phyloP scores from a whole-genome alignment of 2,113 vertebrate species.

The Mirza zaza region DNA sequence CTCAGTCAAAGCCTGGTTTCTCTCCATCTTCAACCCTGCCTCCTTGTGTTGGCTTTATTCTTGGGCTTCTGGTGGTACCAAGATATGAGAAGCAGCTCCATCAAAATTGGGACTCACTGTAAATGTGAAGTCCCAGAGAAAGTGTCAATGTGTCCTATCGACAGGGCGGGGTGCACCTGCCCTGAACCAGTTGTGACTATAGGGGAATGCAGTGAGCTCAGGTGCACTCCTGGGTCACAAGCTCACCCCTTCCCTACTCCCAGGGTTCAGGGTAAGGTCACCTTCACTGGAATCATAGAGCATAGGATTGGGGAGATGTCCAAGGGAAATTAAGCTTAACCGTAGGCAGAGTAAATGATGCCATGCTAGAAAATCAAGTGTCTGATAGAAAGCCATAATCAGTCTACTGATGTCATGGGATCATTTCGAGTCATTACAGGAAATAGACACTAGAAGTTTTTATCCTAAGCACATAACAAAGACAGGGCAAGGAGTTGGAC shows the following conservation, averaged over 20 bases:
- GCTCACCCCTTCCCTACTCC: neutral
- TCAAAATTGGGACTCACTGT: neutral
- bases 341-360: neutral
- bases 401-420: neutral
- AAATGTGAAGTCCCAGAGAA: neutral
- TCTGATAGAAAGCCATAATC: neutral
- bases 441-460: neutral
- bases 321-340: neutral
- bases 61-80: neutral
- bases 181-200: neutral
- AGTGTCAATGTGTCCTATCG: neutral
- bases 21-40: neutral
- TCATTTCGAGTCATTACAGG: neutral
- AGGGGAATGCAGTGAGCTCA: too few relatives aligned
- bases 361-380: neutral
- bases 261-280: neutral
- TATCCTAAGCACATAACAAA: neutral
- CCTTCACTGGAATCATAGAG: neutral
- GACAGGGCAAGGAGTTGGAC: neutral
- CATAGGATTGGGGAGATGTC: rapidly evolving
- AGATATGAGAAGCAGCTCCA: neutral
- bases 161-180: too few relatives aligned
- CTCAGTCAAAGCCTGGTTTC: neutral
- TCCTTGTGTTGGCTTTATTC: neutral
- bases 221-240: neutral